Evolutionary conservation across 2,797 vertebrate genomes (phyloP).

Genomic region (Spea hammondii): DNA sequence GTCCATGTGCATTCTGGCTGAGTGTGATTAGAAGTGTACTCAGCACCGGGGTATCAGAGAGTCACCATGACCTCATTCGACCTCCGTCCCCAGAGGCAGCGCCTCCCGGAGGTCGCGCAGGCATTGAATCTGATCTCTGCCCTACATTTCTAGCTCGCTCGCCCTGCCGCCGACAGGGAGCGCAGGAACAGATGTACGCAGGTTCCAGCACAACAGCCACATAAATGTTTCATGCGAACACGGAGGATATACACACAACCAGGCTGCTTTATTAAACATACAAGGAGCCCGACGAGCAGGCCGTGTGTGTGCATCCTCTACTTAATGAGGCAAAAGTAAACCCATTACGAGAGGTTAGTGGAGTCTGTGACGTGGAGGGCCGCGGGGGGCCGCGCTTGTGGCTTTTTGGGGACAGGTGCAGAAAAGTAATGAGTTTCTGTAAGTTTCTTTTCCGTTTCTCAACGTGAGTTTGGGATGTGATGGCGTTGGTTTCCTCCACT

Average conservation of each 20-base stretch:
- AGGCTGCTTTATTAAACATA: constrained; percentile 64
- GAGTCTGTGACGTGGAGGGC: too few species aligned
- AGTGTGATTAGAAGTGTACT: too few species aligned
- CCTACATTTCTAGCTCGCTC: too few species aligned
- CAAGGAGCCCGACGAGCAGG: constrained; percentile 21
- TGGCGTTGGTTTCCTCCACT: too few species aligned
- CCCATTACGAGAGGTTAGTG: neutral
- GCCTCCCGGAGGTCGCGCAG: neutral
- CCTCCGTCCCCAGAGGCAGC: neutral
- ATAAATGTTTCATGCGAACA: constrained; percentile 62
- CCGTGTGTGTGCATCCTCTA: neutral
- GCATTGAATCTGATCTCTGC: neutral
- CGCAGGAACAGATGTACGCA: neutral
- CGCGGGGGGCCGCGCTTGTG: too few species aligned
- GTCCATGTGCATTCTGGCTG: too few species aligned
- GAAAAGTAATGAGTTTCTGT: too few species aligned
- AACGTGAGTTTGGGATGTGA: too few species aligned
- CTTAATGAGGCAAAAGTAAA: constrained; percentile 4
- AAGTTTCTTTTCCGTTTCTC: too few species aligned
- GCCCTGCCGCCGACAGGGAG: neutral
- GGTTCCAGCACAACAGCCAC: constrained; percentile 40
- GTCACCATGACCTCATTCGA: neutral
- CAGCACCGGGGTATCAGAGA: too few species aligned
- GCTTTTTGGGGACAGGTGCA: too few species aligned
- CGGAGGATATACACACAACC: constrained; percentile 54